Percentiles rank a stretch among this genome's conserved stretches.
phyloP scores from a whole-genome alignment of 2,888 invertebrate species.

The Nemapogon koenigi region DNA sequence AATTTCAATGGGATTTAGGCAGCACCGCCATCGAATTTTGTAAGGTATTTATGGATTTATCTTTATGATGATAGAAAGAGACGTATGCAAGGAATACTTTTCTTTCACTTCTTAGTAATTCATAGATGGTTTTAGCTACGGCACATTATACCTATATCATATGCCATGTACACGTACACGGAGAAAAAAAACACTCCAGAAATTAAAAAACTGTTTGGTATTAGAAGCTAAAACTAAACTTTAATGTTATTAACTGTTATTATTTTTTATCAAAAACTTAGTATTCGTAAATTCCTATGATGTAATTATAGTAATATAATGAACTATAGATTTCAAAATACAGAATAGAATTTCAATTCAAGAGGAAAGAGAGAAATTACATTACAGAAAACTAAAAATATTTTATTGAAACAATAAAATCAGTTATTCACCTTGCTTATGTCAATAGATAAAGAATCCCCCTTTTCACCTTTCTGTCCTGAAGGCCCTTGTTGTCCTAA shows the following conservation, averaged over 20 bases:
- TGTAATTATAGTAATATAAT: background rate
- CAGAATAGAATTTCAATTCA: background rate
- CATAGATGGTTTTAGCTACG: too few relatives aligned
- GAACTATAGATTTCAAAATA: background rate
- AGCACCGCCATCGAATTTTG: too few relatives aligned
- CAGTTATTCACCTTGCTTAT: slow-evolving; percentile 25
- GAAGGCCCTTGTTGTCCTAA: slow-evolving; percentile 32
- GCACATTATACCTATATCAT: slow-evolving; percentile 33
- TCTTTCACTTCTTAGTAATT: slow-evolving; percentile 39
- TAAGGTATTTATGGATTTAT: too few relatives aligned
- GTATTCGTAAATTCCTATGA: background rate
- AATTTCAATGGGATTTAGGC: too few relatives aligned
- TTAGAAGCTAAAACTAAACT: too few relatives aligned
- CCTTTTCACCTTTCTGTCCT: slow-evolving; percentile 38
- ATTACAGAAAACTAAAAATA: background rate
- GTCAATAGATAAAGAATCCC: slow-evolving; percentile 28
- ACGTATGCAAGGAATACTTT: slow-evolving; percentile 28
- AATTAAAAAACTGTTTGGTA: too few relatives aligned
- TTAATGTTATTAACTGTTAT: too few relatives aligned
- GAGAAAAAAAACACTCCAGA: too few relatives aligned
- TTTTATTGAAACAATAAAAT: slow-evolving; percentile 6
- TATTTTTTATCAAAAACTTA: too few relatives aligned
- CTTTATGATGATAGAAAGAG: too few relatives aligned
- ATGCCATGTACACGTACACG: background rate
- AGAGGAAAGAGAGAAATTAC: background rate